These are phyloP conservation scores for Chrysolina americana DNA, from an alignment of 2,888 invertebrate species.

Conservation along the genomic window DNA sequence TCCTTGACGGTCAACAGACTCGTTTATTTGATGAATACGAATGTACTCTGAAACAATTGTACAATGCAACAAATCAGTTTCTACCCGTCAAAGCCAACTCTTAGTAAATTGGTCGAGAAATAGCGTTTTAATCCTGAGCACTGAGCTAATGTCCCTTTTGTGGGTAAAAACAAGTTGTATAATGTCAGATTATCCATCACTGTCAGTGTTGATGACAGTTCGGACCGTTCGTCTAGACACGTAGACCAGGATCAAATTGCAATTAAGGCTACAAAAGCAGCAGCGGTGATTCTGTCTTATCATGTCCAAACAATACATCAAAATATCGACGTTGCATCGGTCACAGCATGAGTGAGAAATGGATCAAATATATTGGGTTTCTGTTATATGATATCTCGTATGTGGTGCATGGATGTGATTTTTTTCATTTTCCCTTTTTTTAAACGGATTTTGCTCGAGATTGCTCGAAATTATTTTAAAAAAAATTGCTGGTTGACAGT, in stretches of 20 bases:
- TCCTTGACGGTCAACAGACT: background rate
- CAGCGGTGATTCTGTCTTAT: constrained; percentile 25
- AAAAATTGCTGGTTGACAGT: too few relatives aligned
- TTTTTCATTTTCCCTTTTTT: background rate
- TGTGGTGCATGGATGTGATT: background rate
- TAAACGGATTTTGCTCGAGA: too few relatives aligned
- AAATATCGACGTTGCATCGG: constrained; percentile 4
- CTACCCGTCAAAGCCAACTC: constrained; percentile 13
- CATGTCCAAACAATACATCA: constrained; percentile 20
- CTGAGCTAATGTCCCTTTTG: constrained; percentile 32
- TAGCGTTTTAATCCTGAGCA: constrained; percentile 26
- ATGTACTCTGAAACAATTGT: background rate
- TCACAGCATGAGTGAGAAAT: background rate
- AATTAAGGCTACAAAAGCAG: constrained; percentile 30
- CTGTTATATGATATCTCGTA: background rate
- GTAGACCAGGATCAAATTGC: constrained; percentile 34
- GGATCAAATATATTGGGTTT: background rate
- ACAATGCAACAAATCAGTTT: background rate
- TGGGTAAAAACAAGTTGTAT: constrained; percentile 38
- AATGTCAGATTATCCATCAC: constrained; percentile 42
- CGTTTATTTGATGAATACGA: background rate
- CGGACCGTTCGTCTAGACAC: constrained; percentile 34
- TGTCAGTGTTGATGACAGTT: constrained; percentile 34
- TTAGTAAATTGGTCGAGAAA: constrained; percentile 17
- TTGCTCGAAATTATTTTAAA: too few relatives aligned